A percentile compares a stretch with the other conserved stretches of the same genome.
Conservation (phyloP, 2,888 invertebrate species). For the Epirrita christyi region DNA sequence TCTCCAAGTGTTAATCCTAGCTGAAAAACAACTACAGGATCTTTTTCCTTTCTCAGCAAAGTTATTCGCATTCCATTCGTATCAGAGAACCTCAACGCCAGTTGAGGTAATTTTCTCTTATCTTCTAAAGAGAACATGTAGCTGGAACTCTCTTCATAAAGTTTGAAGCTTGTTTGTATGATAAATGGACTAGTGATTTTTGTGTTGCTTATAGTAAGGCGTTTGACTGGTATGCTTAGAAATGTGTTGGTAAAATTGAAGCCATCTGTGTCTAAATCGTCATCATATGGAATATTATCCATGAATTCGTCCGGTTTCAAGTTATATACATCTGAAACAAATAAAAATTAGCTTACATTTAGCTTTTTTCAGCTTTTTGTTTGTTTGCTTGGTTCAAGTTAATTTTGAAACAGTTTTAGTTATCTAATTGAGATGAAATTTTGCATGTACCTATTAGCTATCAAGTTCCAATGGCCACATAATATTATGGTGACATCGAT, state of each 20-base stretch:
- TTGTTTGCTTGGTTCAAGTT: too few species aligned
- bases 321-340: conserved; percentile 55
- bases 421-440: too few species aligned
- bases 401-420: too few species aligned
- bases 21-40: conserved; percentile 7
- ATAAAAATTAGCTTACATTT: conserved; percentile 15
- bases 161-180: conserved; percentile 54
- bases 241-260: conserved; percentile 24
- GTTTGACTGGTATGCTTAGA: conserved; percentile 31
- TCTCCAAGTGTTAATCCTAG: conserved; percentile 17
- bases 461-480: too few species aligned
- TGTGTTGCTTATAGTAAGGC: conserved; percentile 31
- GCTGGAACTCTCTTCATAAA: conserved; percentile 39
- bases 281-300: conserved; percentile 1
- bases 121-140: conserved; percentile 61
- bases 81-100: conserved; percentile 50
- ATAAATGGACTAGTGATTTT: conserved; percentile 52
- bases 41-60: conserved; percentile 4
- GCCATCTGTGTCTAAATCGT: conserved; percentile 1
- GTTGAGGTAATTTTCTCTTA: conserved; percentile 28
- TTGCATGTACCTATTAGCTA: too few species aligned
- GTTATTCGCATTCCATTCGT: conserved; percentile 6
- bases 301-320: conserved; percentile 36
- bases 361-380: not conserved
- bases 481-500: too few species aligned